Evolutionary conservation across 2,888 invertebrate species (phyloP).

Genomic region (Scaeva pyrastri): DNA sequence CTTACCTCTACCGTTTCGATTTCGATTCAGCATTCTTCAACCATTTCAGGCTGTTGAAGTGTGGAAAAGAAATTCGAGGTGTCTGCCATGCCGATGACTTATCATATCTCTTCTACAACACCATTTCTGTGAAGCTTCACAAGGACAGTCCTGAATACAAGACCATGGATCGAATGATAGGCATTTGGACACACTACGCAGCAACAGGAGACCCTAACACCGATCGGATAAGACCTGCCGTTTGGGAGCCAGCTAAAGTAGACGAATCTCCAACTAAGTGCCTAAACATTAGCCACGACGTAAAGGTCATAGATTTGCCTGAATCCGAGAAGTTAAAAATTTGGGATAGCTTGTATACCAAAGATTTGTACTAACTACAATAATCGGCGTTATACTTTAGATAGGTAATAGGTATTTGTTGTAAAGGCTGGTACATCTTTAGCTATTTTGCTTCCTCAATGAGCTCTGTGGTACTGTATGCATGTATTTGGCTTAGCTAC

Average conservation of each 20-base stretch:
- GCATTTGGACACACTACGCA: slow-evolving; percentile 82
- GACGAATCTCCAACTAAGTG: slow-evolving; percentile 79
- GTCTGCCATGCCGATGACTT: slow-evolving; percentile 83
- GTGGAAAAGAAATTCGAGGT: slow-evolving; percentile 81
- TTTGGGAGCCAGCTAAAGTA: slow-evolving; percentile 80
- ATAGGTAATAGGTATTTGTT: slow-evolving; percentile 5
- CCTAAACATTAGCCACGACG: slow-evolving; percentile 81
- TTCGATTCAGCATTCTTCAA: slow-evolving; percentile 82
- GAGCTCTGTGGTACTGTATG: not conserved
- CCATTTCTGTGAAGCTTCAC: slow-evolving; percentile 78
- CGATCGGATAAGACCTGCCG: slow-evolving; percentile 79
- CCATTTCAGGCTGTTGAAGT: slow-evolving; percentile 80
- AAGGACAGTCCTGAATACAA: slow-evolving; percentile 81
- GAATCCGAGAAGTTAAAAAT: slow-evolving; percentile 80
- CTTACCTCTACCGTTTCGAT: slow-evolving; percentile 82
- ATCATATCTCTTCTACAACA: slow-evolving; percentile 80
- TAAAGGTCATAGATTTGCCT: slow-evolving; percentile 80
- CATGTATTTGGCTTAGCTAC: not conserved
- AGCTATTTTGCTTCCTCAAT: not conserved
- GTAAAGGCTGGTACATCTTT: not conserved
- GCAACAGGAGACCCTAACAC: slow-evolving; percentile 81
- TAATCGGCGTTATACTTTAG: not conserved
- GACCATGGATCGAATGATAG: slow-evolving; percentile 80
- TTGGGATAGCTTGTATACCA: slow-evolving; percentile 80
- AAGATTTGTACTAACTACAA: slow-evolving; percentile 38